Conservation (phyloP, 1,140 invertebrate genomes). For the Melanaphis sacchari region DNA sequence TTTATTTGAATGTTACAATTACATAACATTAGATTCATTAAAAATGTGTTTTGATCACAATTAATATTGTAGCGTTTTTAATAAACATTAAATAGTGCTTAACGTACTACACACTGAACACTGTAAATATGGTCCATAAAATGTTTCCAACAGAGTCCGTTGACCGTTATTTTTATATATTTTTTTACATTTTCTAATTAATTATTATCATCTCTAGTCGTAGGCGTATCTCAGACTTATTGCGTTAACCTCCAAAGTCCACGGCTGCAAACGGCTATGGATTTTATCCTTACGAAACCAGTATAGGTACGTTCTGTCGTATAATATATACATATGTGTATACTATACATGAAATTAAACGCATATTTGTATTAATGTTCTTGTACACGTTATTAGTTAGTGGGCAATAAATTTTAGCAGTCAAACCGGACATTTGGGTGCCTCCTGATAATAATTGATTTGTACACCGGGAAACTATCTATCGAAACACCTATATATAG, state of each 20-base stretch:
- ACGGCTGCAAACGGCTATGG: neutral
- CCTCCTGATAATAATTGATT: constrained; percentile 47
- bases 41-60: neutral
- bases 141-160: constrained; percentile 24
- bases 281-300: constrained; percentile 20
- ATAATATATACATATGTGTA: neutral
- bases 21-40: neutral
- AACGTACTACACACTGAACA: neutral
- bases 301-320: constrained; percentile 15
- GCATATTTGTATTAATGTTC: constrained; percentile 43
- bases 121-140: neutral
- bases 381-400: constrained; percentile 21
- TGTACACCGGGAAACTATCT: constrained; percentile 13
- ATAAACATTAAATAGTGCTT: neutral
- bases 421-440: constrained; percentile 35
- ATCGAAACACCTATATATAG: neutral
- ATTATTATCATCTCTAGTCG: constrained; percentile 40
- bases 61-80: neutral
- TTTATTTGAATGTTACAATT: neutral
- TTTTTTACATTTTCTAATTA: constrained; percentile 7
- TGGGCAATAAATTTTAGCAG: constrained; percentile 38
- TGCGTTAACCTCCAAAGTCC: constrained; percentile 42
- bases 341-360: constrained; percentile 36
- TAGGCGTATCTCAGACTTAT: constrained; percentile 39
- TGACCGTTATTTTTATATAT: constrained; percentile 16